Conservation (phyloP, 2,888 invertebrate species). For the Galeruca laticollis region DNA sequence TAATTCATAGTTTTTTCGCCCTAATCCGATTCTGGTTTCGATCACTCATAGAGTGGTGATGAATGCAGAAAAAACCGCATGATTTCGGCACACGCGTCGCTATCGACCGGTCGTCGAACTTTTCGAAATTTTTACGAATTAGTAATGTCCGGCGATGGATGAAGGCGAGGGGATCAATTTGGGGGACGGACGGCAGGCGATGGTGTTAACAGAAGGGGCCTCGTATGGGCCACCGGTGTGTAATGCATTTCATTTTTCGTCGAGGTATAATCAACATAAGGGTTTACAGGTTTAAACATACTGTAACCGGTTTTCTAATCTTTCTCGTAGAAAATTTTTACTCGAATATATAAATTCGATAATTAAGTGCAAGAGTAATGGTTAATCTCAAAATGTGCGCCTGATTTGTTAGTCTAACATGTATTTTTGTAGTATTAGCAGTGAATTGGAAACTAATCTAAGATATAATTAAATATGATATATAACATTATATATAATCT, state of each 20-base stretch:
- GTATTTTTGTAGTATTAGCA: no score
- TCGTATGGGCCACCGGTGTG: not conserved
- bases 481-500: no score
- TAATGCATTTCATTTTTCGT: not conserved
- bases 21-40: conserved; percentile 3
- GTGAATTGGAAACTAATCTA: no score
- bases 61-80: conserved; percentile 24
- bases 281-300: not conserved
- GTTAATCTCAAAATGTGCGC: no score
- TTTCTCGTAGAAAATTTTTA: not conserved
- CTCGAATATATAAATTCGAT: no score
- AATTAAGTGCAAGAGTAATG: no score
- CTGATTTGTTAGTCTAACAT: no score
- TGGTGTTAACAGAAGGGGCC: not conserved
- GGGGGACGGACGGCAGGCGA: conserved; percentile 14
- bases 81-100: conserved; percentile 22
- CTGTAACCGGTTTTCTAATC: not conserved
- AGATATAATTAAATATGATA: no score
- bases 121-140: conserved; percentile 29
- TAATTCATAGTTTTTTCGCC: not conserved
- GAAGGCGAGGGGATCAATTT: conserved; percentile 25
- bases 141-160: conserved; percentile 28
- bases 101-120: conserved; percentile 24
- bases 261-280: not conserved
- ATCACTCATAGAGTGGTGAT: conserved; percentile 24